Evolutionary conservation across 2,888 invertebrate genomes (phyloP), one percentile per base, ranked within the genome.

Genomic region (Tipula lateralis): DNA sequence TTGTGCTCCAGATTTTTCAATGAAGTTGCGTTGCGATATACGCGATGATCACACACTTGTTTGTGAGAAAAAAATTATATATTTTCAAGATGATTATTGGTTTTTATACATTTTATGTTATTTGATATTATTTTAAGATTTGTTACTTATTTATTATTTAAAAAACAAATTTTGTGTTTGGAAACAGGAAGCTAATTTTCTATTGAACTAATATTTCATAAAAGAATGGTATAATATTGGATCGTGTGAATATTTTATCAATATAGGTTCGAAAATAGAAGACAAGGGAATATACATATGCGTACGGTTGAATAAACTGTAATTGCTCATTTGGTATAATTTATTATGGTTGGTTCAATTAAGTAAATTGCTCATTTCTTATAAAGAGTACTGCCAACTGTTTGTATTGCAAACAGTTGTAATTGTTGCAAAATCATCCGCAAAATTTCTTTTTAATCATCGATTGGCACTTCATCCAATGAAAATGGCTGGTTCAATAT

Each of bases 151-250:
- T 66, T 24, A 24, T 66, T 24, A 66, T 66, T 44, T 44, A 44
- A 44, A 66, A 66, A 24, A 66, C 66, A 9, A 66, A 24, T 24
- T 24, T 66, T 66, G 9, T 66, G 66, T 66, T 66, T 66, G 24
- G 66, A 66, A 66, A 66, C 66, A 66, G 66, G 66, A 66, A 66
- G 66, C 66, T 66, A 66, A 66, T 66, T 66, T 66, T 66, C 9
- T 66, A 66, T 66, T 66, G 66, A 66, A 66, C 66, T 66, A 66
- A 24, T 66, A 66, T 66, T 66, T 66, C 50, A 50, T 66, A 66
- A 50, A 16, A 66, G 7, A 24, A 9, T 66, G 66, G 66, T 24
- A 66, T 24, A 66, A 66, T 66, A 66, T 66, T 9, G 24, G 66
- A 66, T 66, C 66, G 66, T 66, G 66, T 66, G 66, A 66, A 66